These are phyloP conservation scores for Drosophila eugracilis DNA, from an alignment of 1,140 invertebrate genomes.

Conservation along the genomic window DNA sequence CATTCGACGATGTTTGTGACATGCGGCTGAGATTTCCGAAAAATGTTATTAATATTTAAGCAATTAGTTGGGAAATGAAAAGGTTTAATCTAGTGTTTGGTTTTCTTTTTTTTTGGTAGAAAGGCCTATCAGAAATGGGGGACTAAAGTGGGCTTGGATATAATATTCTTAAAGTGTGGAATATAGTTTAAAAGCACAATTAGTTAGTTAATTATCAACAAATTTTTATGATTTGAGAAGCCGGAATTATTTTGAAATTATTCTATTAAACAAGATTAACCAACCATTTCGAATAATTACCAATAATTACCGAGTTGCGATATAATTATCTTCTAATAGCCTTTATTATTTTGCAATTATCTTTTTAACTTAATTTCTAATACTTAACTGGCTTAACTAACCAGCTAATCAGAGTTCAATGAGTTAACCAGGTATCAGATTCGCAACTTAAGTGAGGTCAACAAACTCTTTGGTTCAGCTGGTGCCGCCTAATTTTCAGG, in stretches of 20 bases:
- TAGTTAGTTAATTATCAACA: no score
- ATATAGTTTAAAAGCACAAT: no score
- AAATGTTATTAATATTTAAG: slow-evolving; percentile 46
- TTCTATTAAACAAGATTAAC: no score
- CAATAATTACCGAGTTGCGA: background rate
- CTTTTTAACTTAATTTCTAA: background rate
- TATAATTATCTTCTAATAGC: background rate
- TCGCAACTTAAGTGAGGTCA: slow-evolving; percentile 12
- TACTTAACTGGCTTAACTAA: background rate
- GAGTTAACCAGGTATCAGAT: background rate
- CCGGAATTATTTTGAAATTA: no score
- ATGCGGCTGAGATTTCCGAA: slow-evolving; percentile 1
- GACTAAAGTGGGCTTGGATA: background rate
- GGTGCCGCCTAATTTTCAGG: background rate
- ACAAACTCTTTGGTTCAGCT: slow-evolving; percentile 6
- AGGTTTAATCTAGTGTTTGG: slow-evolving; percentile 1
- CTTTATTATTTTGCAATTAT: background rate
- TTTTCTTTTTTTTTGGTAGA: background rate
- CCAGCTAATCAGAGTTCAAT: slow-evolving; percentile 6
- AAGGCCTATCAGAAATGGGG: background rate
- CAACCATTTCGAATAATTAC: no score
- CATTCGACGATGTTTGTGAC: slow-evolving; percentile 26
- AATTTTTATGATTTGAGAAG: background rate
- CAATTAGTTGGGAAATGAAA: slow-evolving; percentile 1
- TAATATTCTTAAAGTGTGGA: no score